Evolutionary conservation across 2,797 vertebrate genomes (phyloP), one percentile per base, ranked within the genome.

Genomic region (Gadopsis marmoratus): DNA sequence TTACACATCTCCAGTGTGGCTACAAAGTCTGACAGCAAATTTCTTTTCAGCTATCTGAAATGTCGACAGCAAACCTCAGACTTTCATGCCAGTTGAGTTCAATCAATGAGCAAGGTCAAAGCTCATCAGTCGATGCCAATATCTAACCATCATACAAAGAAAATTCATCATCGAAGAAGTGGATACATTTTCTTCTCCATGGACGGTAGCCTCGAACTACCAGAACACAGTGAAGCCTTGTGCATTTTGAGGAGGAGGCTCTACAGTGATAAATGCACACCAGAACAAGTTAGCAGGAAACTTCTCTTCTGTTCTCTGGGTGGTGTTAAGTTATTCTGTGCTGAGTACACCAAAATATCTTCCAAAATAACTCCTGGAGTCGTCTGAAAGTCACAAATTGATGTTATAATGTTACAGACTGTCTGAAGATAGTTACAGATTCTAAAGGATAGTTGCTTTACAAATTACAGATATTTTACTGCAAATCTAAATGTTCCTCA

Each of bases 91-190:
- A 47, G 39, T 33, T 8, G 58, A 56, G 41, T 23, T 3, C 21
- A 50, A 51, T 74, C 58, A 54, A 56, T 68, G 71, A 58, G 45
- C 16, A 7, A 64, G 53, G 43, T 70, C 60, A 53, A 54, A 70
- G 66, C 17, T 59, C n/a, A 6, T 54, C 61, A 21, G 39, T 16
- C 60, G 14, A 69, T 76, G 53, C 9, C 45, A 65, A 47, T 75
- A 60, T 71, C 37, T 70, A 45, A 69, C 33, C 63, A 43, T 56
- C 14, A 35, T 17, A 43, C 5, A 43, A 3, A 47, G 33, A 29
- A 19, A 67, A 67, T 39, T 45, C n/a, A 56, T 55, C 31, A 68
- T 23, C 35, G 13, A 35, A 31, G 29, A 59, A 41, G 39, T 58
- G 8, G 13, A 58, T 56, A 10, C 37, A 53, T n/a, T 13, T 16